Conservation (phyloP, 2,888 invertebrate genomes). For the Phortica okadai region DNA sequence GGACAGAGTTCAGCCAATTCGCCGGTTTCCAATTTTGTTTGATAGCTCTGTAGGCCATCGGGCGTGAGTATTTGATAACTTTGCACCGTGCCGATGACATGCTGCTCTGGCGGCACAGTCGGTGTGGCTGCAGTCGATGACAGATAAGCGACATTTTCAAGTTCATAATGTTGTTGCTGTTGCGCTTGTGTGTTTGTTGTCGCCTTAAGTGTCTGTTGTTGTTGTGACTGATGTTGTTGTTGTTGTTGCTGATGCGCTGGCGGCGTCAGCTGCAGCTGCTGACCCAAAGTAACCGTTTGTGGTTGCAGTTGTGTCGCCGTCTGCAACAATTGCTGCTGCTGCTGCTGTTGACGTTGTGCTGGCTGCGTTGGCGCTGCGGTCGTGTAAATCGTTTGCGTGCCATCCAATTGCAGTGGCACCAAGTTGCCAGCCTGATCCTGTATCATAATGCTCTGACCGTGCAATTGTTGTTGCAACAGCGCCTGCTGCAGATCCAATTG, state of each 20-base stretch:
- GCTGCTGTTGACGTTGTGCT: conserved; percentile 60
- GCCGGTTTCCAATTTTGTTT: conserved; percentile 61
- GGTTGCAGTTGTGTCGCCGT: conserved; percentile 25
- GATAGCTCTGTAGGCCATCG: conserved; percentile 73
- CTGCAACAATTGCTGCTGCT: conserved; percentile 59
- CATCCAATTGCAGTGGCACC: conserved; percentile 72
- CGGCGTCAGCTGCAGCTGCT: conserved; percentile 24
- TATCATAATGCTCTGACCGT: conserved; percentile 74
- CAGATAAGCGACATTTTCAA: conserved; percentile 73
- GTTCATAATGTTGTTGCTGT: conserved; percentile 66
- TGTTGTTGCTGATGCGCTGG: conserved; percentile 45
- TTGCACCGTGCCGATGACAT: conserved; percentile 75
- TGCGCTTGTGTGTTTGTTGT: conserved; percentile 45
- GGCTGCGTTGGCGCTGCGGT: conserved; percentile 60
- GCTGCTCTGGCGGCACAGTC: conserved; percentile 58
- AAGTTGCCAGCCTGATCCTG: conserved; percentile 74
- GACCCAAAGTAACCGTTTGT: conserved; percentile 4
- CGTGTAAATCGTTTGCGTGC: conserved; percentile 70
- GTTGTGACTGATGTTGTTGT: conserved; percentile 49
- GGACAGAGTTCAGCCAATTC: conserved; percentile 72
- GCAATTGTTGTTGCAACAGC: conserved; percentile 72
- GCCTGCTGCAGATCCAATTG: conserved; percentile 74
- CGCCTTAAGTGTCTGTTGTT: conserved; percentile 46
- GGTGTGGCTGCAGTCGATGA: conserved; percentile 67
- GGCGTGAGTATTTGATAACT: conserved; percentile 75